Percentiles rank a stretch among this genome's conserved stretches.
Conservation (phyloP, 2,797 vertebrate genomes). For the Halcyon leucocephala region DNA sequence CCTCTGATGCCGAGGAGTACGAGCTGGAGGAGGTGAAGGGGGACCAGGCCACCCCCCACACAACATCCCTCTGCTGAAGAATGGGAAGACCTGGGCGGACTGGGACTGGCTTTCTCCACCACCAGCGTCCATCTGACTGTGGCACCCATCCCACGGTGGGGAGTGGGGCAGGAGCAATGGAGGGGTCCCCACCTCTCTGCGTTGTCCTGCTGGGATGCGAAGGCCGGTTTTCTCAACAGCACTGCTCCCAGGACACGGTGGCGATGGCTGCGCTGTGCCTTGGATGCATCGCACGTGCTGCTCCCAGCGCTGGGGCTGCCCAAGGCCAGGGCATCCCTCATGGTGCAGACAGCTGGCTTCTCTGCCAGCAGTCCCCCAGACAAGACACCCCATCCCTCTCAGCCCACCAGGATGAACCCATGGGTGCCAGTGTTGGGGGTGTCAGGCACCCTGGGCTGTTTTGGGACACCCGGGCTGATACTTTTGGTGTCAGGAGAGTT, state of each 20-base stretch:
- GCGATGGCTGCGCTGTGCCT: neutral
- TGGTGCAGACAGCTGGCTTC: neutral
- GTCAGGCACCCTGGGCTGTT: neutral
- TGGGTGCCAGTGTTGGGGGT: accelerated
- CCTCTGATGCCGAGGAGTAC: constrained; percentile 55
- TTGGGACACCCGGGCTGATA: neutral
- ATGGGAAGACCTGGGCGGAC: accelerated
- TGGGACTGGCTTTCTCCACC: neutral
- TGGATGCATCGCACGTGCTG: accelerated
- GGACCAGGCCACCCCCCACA: neutral
- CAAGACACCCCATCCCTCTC: neutral
- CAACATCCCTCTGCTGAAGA: constrained; percentile 19
- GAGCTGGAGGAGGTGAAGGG: constrained; percentile 39
- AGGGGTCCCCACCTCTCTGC: neutral
- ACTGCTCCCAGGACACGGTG: accelerated
- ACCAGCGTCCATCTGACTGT: neutral
- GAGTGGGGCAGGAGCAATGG: accelerated
- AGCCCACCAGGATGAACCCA: accelerated
- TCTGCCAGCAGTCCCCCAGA: neutral
- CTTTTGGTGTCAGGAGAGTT: accelerated
- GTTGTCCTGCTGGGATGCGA: accelerated
- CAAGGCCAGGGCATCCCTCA: neutral
- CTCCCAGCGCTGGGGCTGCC: neutral
- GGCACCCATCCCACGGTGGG: neutral
- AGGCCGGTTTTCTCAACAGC: neutral